A percentile compares a stretch with the other conserved stretches of the same genome.
phyloP scores from a whole-genome alignment of 2,113 vertebrate genomes.

The Thryonomys swinderianus region DNA sequence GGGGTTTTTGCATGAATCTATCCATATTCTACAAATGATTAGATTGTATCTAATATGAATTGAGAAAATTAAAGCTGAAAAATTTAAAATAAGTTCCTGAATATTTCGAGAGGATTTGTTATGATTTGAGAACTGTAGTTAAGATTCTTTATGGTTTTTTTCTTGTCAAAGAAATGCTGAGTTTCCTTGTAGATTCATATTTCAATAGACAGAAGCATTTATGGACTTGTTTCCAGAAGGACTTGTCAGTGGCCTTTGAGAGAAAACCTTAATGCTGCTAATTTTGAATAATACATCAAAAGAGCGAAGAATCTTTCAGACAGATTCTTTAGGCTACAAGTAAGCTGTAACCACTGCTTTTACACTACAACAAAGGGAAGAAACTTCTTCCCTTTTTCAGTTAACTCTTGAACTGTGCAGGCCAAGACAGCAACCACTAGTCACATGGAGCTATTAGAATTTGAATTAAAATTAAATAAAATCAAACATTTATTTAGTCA shows the following conservation, averaged over 20 bases:
- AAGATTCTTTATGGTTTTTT: conserved; percentile 7
- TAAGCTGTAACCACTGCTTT: not conserved
- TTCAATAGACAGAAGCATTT: conserved; percentile 11
- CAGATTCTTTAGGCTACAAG: conserved; percentile 63
- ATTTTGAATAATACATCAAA: conserved; percentile 28
- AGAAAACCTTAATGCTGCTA: conserved; percentile 3
- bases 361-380: not conserved
- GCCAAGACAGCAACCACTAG: not conserved
- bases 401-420: not conserved
- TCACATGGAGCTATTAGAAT: conserved; percentile 20
- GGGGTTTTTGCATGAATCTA: not conserved
- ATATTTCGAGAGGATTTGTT: conserved; percentile 6
- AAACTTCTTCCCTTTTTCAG: not conserved
- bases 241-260: conserved; percentile 1
- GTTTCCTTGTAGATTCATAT: not conserved
- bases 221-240: not conserved
- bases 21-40: not conserved
- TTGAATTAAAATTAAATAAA: conserved; percentile 38
- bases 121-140: conserved; percentile 4
- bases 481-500: not conserved
- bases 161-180: conserved; percentile 9
- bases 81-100: conserved; percentile 56
- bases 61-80: conserved; percentile 12
- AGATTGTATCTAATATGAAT: not conserved
- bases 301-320: not conserved